A percentile compares a stretch with the other conserved stretches of the same genome.
These are phyloP conservation scores for Tupaia chinensis DNA, from an alignment of 2,113 vertebrate genomes.

Conservation along the genomic window DNA sequence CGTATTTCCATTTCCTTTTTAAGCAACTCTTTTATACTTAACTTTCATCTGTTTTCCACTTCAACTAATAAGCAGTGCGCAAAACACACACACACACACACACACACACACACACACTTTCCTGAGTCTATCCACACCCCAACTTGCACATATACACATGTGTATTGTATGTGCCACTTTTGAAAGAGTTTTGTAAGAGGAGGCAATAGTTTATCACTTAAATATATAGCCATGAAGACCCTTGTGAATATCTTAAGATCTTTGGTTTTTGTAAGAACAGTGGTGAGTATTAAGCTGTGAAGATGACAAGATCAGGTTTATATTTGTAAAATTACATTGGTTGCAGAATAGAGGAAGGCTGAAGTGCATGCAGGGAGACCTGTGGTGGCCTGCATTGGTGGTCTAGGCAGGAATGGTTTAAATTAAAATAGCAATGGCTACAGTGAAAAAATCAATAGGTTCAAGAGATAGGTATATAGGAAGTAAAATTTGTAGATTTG, in stretches of 20 bases:
- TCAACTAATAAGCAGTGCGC: neutral
- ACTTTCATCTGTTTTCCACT: neutral
- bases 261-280: neutral
- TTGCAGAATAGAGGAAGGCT: neutral
- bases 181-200: neutral
- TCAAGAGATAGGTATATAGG: neutral
- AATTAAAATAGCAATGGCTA: neutral
- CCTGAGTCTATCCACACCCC: neutral
- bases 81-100: neutral
- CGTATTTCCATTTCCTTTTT: neutral
- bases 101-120: neutral
- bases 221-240: neutral
- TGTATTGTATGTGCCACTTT: neutral
- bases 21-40: neutral
- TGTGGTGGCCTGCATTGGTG: too few relatives aligned
- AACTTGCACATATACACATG: neutral
- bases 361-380: neutral
- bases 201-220: neutral
- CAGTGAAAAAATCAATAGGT: neutral
- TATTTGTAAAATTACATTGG: neutral
- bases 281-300: neutral
- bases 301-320: neutral
- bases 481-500: neutral
- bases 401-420: neutral
- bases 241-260: neutral